Evolutionary conservation across 1,140 invertebrate genomes (phyloP).

Genomic region (Drosophila biarmipes): DNA sequence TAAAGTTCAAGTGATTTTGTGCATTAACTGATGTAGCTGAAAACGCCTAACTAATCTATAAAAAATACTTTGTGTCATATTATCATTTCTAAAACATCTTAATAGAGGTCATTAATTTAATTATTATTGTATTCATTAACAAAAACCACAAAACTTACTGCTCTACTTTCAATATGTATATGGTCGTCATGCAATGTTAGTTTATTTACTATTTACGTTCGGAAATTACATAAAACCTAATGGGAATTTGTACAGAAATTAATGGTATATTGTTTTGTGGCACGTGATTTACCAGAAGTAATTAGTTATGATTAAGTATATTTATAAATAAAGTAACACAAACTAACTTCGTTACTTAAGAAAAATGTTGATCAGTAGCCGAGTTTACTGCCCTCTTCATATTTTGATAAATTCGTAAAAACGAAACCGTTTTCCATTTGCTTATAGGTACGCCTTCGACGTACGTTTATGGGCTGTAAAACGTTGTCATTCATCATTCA

Average conservation of each 20-base stretch:
- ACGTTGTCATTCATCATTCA: constrained; percentile 29
- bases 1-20: background rate
- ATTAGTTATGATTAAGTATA: background rate
- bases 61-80: background rate
- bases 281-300: background rate
- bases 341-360: too few relatives aligned
- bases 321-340: too few relatives aligned
- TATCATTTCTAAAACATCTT: background rate
- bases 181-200: background rate
- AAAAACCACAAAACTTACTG: background rate
- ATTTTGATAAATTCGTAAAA: background rate
- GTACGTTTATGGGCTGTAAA: constrained; percentile 3
- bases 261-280: background rate
- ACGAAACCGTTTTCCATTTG: background rate
- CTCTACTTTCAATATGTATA: background rate
- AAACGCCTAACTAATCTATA: background rate
- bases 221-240: background rate
- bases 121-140: too few relatives aligned
- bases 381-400: background rate
- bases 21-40: background rate
- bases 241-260: background rate
- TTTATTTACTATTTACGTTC: background rate
- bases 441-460: background rate
- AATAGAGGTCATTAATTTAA: too few relatives aligned
- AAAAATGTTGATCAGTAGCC: background rate